Percentiles rank a stretch among this genome's conserved stretches.
These are phyloP conservation scores for Murina feae DNA, from an alignment of 2,113 vertebrate species.

Conservation along the genomic window DNA sequence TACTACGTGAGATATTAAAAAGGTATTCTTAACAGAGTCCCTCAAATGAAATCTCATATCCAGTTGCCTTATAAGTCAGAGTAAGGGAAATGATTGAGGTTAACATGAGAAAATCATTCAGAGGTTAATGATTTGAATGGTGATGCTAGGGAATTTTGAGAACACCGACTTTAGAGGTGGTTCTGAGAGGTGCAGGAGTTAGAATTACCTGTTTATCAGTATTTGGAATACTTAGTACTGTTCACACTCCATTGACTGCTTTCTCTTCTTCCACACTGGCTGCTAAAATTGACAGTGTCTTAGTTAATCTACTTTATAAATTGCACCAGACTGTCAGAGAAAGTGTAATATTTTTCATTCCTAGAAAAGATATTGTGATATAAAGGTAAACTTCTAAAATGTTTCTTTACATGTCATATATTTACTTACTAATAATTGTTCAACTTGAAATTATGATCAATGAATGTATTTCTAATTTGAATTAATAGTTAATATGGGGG, in stretches of 20 bases:
- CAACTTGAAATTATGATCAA: neutral
- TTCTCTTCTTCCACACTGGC: neutral
- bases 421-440: neutral
- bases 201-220: neutral
- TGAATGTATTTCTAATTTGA: neutral
- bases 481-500: neutral
- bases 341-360: neutral
- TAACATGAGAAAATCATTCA: neutral
- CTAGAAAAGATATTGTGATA: neutral
- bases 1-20: neutral
- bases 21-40: neutral
- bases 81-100: neutral
- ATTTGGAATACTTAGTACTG: conserved; percentile 2
- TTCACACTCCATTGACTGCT: neutral
- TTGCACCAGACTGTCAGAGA: neutral
- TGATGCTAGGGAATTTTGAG: neutral
- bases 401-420: neutral
- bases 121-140: neutral
- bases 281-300: neutral
- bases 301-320: neutral
- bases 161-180: neutral
- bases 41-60: neutral
- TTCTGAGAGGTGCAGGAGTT: neutral
- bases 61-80: neutral
- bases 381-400: neutral